Conservation (phyloP, 2,888 invertebrate species). For the Cantharis rustica region DNA sequence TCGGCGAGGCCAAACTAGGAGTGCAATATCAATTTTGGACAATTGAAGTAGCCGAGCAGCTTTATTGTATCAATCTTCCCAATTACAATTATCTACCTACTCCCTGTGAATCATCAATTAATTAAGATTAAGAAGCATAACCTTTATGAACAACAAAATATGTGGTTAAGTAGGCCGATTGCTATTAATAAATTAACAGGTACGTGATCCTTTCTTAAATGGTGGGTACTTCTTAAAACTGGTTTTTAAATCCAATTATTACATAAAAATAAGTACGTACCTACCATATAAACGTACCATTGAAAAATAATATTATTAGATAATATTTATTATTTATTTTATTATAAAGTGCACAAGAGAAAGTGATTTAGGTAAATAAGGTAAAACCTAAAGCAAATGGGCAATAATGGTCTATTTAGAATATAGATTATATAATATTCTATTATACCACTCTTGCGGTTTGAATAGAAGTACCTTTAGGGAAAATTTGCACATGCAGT, state of each 20-base stretch:
- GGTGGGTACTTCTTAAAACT: not conserved
- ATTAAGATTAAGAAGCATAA: not conserved
- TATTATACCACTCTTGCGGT: not conserved
- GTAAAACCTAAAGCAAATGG: slow-evolving; percentile 22
- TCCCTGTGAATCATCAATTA: not conserved
- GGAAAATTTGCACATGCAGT: not conserved
- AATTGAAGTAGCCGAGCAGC: not conserved
- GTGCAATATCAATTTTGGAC: not conserved
- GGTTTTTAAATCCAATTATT: not conserved
- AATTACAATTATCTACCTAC: not conserved
- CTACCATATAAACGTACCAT: not conserved
- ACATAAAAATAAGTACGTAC: not conserved
- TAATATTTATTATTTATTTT: slow-evolving; percentile 8
- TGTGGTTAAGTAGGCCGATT: slow-evolving; percentile 1
- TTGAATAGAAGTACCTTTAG: not conserved
- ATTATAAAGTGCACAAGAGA: slow-evolving; percentile 17
- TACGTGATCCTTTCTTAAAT: not conserved
- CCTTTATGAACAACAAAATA: not conserved
- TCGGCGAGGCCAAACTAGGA: not conserved
- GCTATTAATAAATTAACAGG: not conserved
- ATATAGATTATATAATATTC: slow-evolving; percentile 16
- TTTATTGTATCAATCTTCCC: not conserved
- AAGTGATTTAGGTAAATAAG: slow-evolving; percentile 21
- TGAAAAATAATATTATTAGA: not conserved
- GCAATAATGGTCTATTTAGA: slow-evolving; percentile 17